Evolutionary conservation across 2,113 vertebrate genomes (phyloP).

Genomic region (Rhipidura dahli): DNA sequence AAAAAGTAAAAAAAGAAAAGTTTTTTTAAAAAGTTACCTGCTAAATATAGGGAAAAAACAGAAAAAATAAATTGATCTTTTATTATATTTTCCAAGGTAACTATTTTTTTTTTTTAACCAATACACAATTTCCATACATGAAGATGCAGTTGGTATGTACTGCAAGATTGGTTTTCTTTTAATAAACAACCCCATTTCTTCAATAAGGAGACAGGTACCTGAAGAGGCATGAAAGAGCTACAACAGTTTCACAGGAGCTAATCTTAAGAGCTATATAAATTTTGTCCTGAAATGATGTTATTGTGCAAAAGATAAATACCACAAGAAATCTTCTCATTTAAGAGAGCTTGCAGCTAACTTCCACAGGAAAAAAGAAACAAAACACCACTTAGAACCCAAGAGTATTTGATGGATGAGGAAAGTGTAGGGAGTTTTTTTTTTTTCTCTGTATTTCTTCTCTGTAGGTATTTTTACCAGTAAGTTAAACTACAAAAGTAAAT

Average conservation of each 20-base stretch:
- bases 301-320: background rate
- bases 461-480: background rate
- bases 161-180: background rate
- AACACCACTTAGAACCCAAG: background rate
- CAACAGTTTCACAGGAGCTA: background rate
- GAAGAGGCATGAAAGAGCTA: background rate
- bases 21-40: rapidly evolving
- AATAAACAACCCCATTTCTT: background rate
- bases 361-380: background rate
- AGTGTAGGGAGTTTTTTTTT: background rate
- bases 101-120: background rate
- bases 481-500: background rate
- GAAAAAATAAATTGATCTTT: background rate
- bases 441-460: background rate
- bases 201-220: background rate
- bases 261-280: background rate
- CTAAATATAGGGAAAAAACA: background rate
- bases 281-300: background rate
- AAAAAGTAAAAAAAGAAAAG: too few relatives aligned
- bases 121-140: background rate
- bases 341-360: background rate
- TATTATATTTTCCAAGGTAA: background rate
- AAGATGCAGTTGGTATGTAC: background rate
- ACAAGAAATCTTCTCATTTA: background rate
- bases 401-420: background rate